phyloP scores from a whole-genome alignment of 1,140 invertebrate species.

The Uloborus diversus region DNA sequence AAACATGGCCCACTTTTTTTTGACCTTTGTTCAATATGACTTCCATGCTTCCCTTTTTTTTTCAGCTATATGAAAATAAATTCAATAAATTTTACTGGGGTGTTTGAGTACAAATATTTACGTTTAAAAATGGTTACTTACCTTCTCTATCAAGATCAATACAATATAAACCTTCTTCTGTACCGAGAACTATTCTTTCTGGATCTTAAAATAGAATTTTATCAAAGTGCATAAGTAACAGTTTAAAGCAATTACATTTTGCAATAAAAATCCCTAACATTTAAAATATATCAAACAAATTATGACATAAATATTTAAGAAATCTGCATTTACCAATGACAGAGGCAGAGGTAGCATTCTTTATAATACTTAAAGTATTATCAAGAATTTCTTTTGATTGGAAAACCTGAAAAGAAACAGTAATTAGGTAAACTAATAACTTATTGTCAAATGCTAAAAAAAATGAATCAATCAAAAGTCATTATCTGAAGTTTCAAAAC shows the following conservation, averaged over 20 bases:
- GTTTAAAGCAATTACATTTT: background rate
- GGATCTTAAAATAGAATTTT: slow-evolving; percentile 63
- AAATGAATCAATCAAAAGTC: background rate
- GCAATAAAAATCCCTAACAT: background rate
- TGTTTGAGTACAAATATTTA: too few relatives aligned
- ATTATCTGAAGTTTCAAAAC: background rate
- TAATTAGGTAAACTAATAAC: background rate
- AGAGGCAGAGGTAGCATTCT: slow-evolving; percentile 54
- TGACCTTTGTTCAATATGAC: too few relatives aligned
- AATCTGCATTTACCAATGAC: slow-evolving; percentile 58
- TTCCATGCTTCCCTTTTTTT: too few relatives aligned
- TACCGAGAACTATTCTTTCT: slow-evolving; percentile 87
- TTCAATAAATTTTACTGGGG: too few relatives aligned
- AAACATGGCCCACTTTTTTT: too few relatives aligned
- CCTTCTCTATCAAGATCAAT: slow-evolving; percentile 89
- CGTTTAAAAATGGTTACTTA: too few relatives aligned
- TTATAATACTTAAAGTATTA: slow-evolving; percentile 57
- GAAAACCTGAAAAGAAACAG: slow-evolving; percentile 60
- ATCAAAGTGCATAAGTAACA: background rate
- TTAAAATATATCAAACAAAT: background rate
- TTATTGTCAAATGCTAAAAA: background rate
- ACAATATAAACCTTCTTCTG: slow-evolving; percentile 94
- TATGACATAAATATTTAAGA: background rate
- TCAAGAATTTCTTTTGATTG: slow-evolving; percentile 58
- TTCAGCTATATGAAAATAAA: too few relatives aligned